Evolutionary conservation across 2,797 vertebrate species (phyloP), one percentile per base, ranked within the genome.

Genomic region (Perodicticus potto): DNA sequence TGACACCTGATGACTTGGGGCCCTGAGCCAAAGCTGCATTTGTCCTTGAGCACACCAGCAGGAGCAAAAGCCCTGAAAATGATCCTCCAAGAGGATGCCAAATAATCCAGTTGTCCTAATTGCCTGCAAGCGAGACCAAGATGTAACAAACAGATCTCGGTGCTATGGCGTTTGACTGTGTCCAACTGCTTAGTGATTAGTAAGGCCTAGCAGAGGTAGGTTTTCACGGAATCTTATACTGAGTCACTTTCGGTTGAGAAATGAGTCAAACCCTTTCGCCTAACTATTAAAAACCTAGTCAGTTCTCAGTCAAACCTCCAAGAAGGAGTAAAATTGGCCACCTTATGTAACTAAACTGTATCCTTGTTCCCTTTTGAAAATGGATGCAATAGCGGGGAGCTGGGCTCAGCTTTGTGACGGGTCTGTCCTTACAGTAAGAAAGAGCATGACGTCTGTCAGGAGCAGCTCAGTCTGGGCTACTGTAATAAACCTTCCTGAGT

Each of bases 401-500:
- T 29, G 22, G 29, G 37, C 74, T 83, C 1, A 29, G n/a, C 29
- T 89, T n/a, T 82, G 11, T 5, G 7, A 29, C 3, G 3, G 3
- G 40, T 34, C 67, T 65, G 3, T 53, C 27, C 40, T 25, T 17
- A 20, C 2, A 7, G 7, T 8, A 65, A 25, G 40, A 40, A 80
- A n/a, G 17, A 78, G 27, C 65, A 5, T 5, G 25, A 34, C 20
- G 20, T 57, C 13, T 2, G 2, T 34, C 34, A 37, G 20, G 43
- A 59, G 27, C 6, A 37, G 57, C 57, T 65, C 22, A 3, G 2
- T 76, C 78, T 27, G 2, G 53, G 20, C 20, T 5, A 8, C 2
- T 0, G 0, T 17, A 69, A 3, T 17, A 29, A 40, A 45, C 1
- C 1, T 45, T 67, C 43, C 4, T 69, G 74, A 69, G 10, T 57